Evolutionary conservation across 1,140 invertebrate species (phyloP).

Genomic region (Eulimnadia texana): DNA sequence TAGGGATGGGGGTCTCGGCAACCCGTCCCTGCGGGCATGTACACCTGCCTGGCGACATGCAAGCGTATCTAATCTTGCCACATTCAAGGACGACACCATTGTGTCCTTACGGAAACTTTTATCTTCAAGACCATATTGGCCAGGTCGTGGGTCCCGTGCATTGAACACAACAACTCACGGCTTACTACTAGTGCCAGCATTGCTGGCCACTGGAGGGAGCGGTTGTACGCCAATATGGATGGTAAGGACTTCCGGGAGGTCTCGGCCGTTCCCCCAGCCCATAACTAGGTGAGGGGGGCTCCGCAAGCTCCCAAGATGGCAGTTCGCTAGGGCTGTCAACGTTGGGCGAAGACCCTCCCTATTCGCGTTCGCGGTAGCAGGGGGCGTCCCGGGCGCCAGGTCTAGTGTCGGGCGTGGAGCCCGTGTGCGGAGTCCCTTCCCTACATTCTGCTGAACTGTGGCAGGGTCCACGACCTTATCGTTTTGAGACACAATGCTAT

Average conservation of each 20-base stretch:
- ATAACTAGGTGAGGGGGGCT: neutral
- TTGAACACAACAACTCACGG: neutral
- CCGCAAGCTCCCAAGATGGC: neutral
- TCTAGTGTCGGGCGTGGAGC: slow-evolving; percentile 24
- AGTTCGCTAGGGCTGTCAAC: slow-evolving; percentile 21
- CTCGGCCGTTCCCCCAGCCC: neutral
- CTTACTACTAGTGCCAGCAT: neutral
- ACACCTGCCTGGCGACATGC: neutral
- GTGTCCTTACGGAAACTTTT: neutral
- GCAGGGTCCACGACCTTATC: slow-evolving; percentile 25
- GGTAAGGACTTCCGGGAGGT: neutral
- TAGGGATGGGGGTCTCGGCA: slow-evolving; percentile 24
- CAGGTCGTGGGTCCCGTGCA: neutral
- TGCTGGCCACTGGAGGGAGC: neutral
- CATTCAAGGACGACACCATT: neutral
- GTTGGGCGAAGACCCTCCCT: slow-evolving; percentile 19
- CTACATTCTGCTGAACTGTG: slow-evolving; percentile 28
- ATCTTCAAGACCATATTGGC: neutral
- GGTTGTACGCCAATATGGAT: neutral
- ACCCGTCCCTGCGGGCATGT: slow-evolving; percentile 18
- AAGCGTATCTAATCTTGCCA: neutral
- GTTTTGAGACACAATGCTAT: slow-evolving; percentile 26
- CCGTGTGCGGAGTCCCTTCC: slow-evolving; percentile 25
- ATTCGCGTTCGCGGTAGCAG: slow-evolving; percentile 9
- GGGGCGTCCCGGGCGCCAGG: slow-evolving; percentile 6